Evolutionary conservation across 2,797 vertebrate genomes (phyloP), one percentile per base, ranked within the genome.

Genomic region (Balearica regulorum): DNA sequence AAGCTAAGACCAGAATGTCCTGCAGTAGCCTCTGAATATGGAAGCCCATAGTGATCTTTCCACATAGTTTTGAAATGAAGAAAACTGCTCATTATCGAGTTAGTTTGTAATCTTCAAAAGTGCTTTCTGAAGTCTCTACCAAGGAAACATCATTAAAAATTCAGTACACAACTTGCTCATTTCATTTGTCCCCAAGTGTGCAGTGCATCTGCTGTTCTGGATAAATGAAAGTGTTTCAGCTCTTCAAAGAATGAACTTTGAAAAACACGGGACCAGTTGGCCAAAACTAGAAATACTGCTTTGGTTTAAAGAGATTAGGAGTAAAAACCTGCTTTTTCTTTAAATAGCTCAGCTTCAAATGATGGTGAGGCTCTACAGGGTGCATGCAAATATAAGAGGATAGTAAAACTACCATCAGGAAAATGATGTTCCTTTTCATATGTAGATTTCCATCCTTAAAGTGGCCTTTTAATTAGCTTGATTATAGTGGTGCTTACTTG

Each of bases 111-210:
- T 96, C 95, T 97, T 97, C 69, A 97, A 72, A 97, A 96, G 62
- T 93, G 28, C 13, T 49, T 93, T 97, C 87, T 96, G 94, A 97
- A 97, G 75, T 94, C 57, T 92, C 49, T 94, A 89, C 44, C 49
- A 91, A n/a, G 29, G 83, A 97, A 97, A 85, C 10, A 83, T 92
- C 41, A 96, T 97, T 97, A 97, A 97, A 96, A 89, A 96, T 97
- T 97, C 96, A 96, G 22, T 84, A 66, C 58, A 94, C 37, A 96
- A 86, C 84, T 95, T 95, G 75, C 55, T 96, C 85, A 83, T 97
- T 69, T 93, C 64, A 82, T 96, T 97, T 95, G 86, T 97, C 78
- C 87, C 94, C 66, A 94, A 93, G 81, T 95, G 37, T 35, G 75
- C n/a, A 89, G 10, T 92, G 62, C 80, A 92, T 94, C 93, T 97